Base-by-base conservation (phyloP, 1,140 invertebrate species). In the Drosophila arizonae region DNA sequence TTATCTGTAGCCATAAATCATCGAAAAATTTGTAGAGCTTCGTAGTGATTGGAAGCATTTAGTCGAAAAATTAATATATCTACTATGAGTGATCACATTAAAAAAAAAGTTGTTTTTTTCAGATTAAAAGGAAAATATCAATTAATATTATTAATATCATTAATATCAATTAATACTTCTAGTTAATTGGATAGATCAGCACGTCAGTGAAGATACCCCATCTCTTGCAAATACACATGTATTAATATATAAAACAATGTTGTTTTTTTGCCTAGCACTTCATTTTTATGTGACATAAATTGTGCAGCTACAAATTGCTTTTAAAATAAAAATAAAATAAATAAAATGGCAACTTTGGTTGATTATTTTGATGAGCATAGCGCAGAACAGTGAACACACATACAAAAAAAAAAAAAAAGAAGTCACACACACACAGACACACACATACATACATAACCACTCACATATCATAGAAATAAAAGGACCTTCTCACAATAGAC, bases 281-380 rank as follows among this genome's bases (percentile, higher is more conserved):
- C 69, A 81, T 79, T 76, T 82, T 86, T 86, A 87, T 86, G 74
- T 51, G 79, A 39, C 72, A 82, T 87, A 81, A 86, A 85, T 76
- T 87, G 72, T 67, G 64, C 74, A 76, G 62, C 77, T 72, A 71
- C 55, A 67, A 85, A 85, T 81, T 76, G 82, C 87, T 81, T 75
- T 86, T 78, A 81, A 76, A 72, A 76, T 72, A 56, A 33, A 66
- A 71, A 84, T 68, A 41, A 57, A 26, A 43, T 57, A 45, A 39
- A 45, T 17, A 28, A 46, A 52, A 13, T 30, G n/a, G 56, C 71
- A 86, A 82, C 79, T 87, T 87, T 82, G 76, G 72, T 87, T 87
- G 82, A 86, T 86, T 87, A 86, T 86, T 86, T 86, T 87, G 82
- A 86, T 86, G 82, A 87, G 76, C 50, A 64, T 57, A 79, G 72